Percentiles rank a stretch among this genome's conserved stretches.
phyloP scores from a whole-genome alignment of 2,888 invertebrate genomes.

The Patella caerulea region DNA sequence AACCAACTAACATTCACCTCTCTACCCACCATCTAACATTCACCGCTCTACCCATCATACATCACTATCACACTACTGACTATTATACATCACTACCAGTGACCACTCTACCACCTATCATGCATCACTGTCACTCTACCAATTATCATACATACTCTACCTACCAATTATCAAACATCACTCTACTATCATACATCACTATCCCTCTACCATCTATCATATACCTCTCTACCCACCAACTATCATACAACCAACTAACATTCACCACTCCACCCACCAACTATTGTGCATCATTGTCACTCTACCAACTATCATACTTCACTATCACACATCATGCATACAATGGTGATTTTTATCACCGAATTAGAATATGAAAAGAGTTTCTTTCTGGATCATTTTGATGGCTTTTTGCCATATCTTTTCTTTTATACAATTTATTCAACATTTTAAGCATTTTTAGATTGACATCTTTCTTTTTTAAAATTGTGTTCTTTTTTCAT shows the following conservation, averaged over 20 bases:
- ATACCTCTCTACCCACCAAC: neutral
- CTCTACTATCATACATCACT: neutral
- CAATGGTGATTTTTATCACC: neutral
- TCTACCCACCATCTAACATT: neutral
- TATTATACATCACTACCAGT: neutral
- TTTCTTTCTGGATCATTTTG: constrained; percentile 31
- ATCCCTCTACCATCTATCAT: neutral
- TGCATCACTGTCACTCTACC: neutral
- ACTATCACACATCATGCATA: neutral
- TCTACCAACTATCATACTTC: neutral
- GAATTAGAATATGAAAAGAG: too few species aligned
- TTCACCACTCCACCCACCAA: neutral
- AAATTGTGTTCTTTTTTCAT: constrained; percentile 20
- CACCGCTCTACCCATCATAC: neutral
- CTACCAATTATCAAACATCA: neutral
- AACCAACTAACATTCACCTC: neutral
- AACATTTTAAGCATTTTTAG: constrained; percentile 10
- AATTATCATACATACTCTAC: neutral
- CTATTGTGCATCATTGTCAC: neutral
- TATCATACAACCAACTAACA: neutral
- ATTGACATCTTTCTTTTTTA: constrained; percentile 26
- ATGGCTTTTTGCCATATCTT: constrained; percentile 51
- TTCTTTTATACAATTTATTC: constrained; percentile 28
- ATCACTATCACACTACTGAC: neutral
- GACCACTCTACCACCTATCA: neutral